Evolutionary conservation across 2,888 invertebrate genomes (phyloP).

Genomic region (Thereva nobilitata): DNA sequence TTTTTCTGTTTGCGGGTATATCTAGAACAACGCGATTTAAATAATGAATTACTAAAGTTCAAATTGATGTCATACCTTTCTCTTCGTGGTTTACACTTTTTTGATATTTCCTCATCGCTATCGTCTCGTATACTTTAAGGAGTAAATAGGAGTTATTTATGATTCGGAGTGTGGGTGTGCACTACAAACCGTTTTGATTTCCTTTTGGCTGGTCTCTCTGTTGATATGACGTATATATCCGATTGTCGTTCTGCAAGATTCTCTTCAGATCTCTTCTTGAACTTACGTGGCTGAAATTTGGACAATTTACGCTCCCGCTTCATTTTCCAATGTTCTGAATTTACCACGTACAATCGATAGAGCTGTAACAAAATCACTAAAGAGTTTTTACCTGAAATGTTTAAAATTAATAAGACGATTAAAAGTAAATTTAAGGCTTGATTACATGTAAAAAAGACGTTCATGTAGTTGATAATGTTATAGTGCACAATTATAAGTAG

Average conservation of each 20-base stretch:
- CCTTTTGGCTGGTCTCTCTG: slow-evolving; percentile 51
- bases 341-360: slow-evolving; percentile 80
- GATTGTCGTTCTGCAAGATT: slow-evolving; percentile 55
- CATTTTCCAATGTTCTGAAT: slow-evolving; percentile 66
- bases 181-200: slow-evolving; percentile 46
- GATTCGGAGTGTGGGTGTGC: too few species aligned
- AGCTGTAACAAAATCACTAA: slow-evolving; percentile 85
- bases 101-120: slow-evolving; percentile 33
- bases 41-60: not conserved
- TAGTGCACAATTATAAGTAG: slow-evolving; percentile 85
- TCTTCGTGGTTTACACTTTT: slow-evolving; percentile 3
- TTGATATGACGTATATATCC: slow-evolving; percentile 63
- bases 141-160: too few species aligned
- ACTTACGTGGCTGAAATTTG: slow-evolving; percentile 46
- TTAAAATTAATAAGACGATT: not conserved
- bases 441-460: slow-evolving; percentile 94
- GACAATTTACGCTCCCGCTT: slow-evolving; percentile 52
- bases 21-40: not conserved
- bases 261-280: slow-evolving; percentile 49
- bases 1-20: slow-evolving; percentile 45
- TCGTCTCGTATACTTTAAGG: slow-evolving; percentile 12
- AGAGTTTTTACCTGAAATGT: slow-evolving; percentile 68
- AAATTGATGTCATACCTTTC: slow-evolving; percentile 18
- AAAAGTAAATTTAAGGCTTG: slow-evolving; percentile 49
- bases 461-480: slow-evolving; percentile 90